Conservation (phyloP, 2,797 vertebrate species). For the Helicolenus hilgendorfi region DNA sequence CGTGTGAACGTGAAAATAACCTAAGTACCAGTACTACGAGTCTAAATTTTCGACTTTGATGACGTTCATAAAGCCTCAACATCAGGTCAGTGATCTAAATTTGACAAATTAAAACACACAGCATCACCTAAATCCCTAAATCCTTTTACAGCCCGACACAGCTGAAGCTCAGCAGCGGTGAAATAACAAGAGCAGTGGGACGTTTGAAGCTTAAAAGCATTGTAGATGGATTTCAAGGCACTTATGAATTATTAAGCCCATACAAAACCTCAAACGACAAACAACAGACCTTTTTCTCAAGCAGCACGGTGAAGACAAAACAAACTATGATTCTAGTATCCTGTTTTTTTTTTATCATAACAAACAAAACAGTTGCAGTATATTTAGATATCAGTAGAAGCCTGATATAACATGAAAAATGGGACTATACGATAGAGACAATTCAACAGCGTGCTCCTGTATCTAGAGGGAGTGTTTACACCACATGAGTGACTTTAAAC, state of each 20-base stretch:
- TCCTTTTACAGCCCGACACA: not conserved
- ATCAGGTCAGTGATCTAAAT: not conserved
- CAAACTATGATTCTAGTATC: not conserved
- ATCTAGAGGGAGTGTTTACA: conserved; percentile 43
- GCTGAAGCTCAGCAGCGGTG: not conserved
- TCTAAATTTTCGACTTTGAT: not conserved
- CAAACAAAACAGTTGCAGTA: not conserved
- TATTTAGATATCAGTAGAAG: not conserved
- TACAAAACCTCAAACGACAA: conserved; percentile 20
- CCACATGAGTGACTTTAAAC: conserved; percentile 28
- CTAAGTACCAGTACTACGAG: not conserved
- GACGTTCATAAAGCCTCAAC: not conserved
- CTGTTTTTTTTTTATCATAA: not conserved
- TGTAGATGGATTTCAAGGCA: conserved; percentile 33
- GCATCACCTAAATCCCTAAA: not conserved
- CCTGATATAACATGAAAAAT: conserved; percentile 23
- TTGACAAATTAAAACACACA: not conserved
- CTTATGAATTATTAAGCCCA: conserved; percentile 40
- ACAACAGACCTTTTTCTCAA: not conserved
- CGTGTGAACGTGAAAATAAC: not conserved
- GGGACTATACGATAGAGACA: not conserved
- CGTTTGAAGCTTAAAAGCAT: conserved; percentile 22
- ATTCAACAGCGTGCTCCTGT: conserved; percentile 1
- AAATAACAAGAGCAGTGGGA: conserved; percentile 7
- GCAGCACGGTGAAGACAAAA: not conserved